phyloP scores from a whole-genome alignment of 2,888 invertebrate genomes.

The Standfussiana lucernea region DNA sequence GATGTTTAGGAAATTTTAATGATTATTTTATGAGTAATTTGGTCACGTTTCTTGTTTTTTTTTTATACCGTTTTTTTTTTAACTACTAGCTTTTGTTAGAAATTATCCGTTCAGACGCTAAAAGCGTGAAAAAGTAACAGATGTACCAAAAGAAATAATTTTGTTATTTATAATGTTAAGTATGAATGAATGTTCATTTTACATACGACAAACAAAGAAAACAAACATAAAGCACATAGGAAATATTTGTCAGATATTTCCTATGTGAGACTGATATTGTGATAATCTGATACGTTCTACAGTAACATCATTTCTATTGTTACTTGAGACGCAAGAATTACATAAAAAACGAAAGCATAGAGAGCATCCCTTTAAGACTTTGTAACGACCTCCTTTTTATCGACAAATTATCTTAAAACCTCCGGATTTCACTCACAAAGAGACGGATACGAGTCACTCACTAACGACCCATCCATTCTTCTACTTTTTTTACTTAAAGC shows the following conservation, averaged over 20 bases:
- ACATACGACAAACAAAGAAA: background rate
- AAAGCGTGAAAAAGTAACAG: background rate
- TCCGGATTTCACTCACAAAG: constrained; percentile 22
- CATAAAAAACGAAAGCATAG: constrained; percentile 1
- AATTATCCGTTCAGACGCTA: background rate
- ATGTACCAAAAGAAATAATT: background rate
- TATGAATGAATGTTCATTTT: background rate
- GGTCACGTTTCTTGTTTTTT: background rate
- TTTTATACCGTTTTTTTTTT: background rate
- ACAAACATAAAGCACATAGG: background rate
- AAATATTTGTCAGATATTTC: background rate
- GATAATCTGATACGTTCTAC: background rate
- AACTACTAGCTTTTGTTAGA: background rate
- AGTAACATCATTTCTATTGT: background rate
- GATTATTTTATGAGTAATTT: constrained; percentile 8
- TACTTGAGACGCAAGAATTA: background rate
- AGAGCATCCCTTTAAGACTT: background rate
- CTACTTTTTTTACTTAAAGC: constrained; percentile 16
- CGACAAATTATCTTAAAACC: constrained; percentile 46
- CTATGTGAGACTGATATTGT: too few species aligned
- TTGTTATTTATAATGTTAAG: background rate
- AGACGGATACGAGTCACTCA: constrained; percentile 47
- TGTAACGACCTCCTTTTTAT: constrained; percentile 45
- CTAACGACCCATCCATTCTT: constrained; percentile 41
- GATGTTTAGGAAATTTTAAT: background rate